Conservation (phyloP, 2,113 vertebrate species). For the Sisor rabdophorus region DNA sequence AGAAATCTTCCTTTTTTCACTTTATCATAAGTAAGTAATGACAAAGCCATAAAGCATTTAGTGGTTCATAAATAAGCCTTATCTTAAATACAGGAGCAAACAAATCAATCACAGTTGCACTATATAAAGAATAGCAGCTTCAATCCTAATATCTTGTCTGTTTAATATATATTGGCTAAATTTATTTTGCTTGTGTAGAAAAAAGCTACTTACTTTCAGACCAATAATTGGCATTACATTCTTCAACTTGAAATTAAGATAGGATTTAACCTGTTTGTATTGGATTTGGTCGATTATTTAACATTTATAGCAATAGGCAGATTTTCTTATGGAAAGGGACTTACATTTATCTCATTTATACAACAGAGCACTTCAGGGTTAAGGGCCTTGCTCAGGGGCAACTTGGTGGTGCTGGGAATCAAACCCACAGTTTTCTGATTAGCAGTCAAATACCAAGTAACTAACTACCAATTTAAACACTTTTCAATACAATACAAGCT, state of each 20-base stretch:
- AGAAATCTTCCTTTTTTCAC: background rate
- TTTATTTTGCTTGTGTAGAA: background rate
- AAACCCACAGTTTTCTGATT: too few relatives aligned
- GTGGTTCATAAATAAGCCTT: background rate
- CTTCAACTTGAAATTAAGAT: background rate
- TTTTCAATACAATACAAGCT: too few relatives aligned
- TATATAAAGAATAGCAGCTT: background rate
- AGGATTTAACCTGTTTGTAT: background rate
- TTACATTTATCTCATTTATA: too few relatives aligned
- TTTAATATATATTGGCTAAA: background rate
- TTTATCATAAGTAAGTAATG: slow-evolving; percentile 13
- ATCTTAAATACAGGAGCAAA: background rate
- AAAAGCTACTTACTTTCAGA: background rate
- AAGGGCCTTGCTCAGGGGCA: too few relatives aligned
- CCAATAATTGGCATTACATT: background rate
- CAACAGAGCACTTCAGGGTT: too few relatives aligned
- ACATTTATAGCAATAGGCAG: too few relatives aligned
- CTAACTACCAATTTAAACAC: too few relatives aligned
- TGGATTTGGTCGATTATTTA: background rate
- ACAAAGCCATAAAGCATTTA: background rate
- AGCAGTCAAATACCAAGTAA: too few relatives aligned
- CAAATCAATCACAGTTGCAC: background rate
- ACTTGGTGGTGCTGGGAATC: too few relatives aligned
- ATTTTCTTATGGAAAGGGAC: too few relatives aligned
- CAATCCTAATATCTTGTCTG: background rate